Base-by-base conservation (phyloP, 2,113 vertebrate genomes). In the Grammomys surdaster region DNA sequence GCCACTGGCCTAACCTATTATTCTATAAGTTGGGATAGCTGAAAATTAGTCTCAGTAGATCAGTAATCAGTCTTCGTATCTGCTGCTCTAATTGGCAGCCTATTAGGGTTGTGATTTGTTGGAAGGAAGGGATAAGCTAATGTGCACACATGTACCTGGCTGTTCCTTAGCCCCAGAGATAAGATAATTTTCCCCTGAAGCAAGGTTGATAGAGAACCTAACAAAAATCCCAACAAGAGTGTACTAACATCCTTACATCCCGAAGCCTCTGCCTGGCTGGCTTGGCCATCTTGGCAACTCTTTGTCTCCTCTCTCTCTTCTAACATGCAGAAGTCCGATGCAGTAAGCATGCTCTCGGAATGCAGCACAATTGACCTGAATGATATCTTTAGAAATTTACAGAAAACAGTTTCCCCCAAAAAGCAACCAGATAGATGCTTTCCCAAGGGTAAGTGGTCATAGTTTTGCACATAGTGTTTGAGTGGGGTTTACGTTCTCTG, bases 341-440 rank as follows among this genome's bases (percentile, higher is more conserved):
- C 88, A 7, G 40, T 96, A 89, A 98, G 98, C 76, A 96, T 98
- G 43, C 58, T 95, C 1, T 99, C 99, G 65, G 99, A 99, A 93
- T 98, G 99, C 95, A 99, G 99, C 97, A 99, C 99, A 0, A 98
- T 99, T 96, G 99, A 99, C 91, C 98, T 99, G 63, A 98, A 98
- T 89, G 98, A 96, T 94, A 95, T 98, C 36, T 98, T 98, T 75
- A 98, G 98, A 6, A 36, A 93, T 11, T n/a, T 97, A 4, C 97
- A 91, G 0, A 97, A 98, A 19, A 63, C 98, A 84, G 89, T 95
- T 81, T 98, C 98, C 14, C 98, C 98, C 7, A 96, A 98, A 20
- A 98, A 99, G 96, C 98, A 99, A 20, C 99, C 99, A 2, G 99
- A 99, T 0, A 98, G 99, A 76, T 99, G 99, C 93, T 99, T 99